These are phyloP conservation scores for Diadegma fenestrale DNA, from an alignment of 2,888 invertebrate genomes.

Conservation along the genomic window DNA sequence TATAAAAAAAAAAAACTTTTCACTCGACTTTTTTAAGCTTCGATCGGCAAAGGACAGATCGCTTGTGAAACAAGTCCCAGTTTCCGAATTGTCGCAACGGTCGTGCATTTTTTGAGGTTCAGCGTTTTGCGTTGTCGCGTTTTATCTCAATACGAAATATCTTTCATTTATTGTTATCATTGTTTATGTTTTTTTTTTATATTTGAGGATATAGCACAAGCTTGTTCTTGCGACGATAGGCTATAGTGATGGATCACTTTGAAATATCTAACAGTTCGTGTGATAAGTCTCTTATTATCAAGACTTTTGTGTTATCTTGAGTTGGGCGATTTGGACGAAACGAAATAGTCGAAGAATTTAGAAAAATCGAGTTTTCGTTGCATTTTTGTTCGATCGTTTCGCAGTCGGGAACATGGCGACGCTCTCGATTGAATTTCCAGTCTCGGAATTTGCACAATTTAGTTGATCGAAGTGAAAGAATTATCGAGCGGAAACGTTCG, in stretches of 20 bases:
- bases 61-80: background rate
- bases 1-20: background rate
- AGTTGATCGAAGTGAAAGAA: background rate
- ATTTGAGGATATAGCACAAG: background rate
- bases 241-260: background rate
- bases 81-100: background rate
- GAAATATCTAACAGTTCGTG: conserved; percentile 19
- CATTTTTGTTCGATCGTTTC: background rate
- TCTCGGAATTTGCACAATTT: background rate
- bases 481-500: background rate
- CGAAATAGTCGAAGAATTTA: background rate
- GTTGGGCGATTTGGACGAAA: background rate
- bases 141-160: background rate
- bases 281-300: conserved; percentile 17
- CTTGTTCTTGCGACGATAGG: conserved; percentile 1
- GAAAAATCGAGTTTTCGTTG: background rate
- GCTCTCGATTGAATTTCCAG: background rate
- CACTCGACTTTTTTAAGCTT: background rate
- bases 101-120: too few relatives aligned
- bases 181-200: background rate
- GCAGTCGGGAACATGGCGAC: background rate
- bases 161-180: background rate
- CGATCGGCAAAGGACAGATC: background rate
- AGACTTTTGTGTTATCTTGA: conserved; percentile 7
- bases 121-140: background rate